Conservation (phyloP, 37 sponge, comb jelly and placozoan species). For the Haliclona indistincta region DNA sequence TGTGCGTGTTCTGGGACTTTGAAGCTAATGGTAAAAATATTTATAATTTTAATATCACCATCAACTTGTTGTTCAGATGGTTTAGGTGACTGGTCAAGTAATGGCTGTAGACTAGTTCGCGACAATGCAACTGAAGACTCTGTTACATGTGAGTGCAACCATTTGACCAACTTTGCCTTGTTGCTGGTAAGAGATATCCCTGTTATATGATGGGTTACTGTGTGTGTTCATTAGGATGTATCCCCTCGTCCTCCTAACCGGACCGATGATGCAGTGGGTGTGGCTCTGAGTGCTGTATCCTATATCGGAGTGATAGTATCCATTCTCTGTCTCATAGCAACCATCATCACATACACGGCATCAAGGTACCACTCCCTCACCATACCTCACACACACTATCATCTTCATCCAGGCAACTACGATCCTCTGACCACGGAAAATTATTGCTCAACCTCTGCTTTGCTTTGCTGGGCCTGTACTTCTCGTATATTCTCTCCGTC, state of each 20-base stretch:
- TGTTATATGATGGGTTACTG: too few species aligned
- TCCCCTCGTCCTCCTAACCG: not conserved
- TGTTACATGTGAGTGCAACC: not conserved
- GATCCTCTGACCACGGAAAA: constrained; percentile 14
- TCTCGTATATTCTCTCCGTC: not conserved
- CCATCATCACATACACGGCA: constrained; percentile 19
- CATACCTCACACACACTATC: too few species aligned
- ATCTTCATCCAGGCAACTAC: constrained; percentile 3
- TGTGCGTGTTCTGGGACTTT: too few species aligned
- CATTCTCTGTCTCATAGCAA: not conserved
- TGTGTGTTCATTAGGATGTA: constrained; percentile 1
- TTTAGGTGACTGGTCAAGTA: not conserved
- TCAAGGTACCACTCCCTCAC: too few species aligned
- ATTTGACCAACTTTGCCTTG: constrained; percentile 12
- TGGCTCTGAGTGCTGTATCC: constrained; percentile 1
- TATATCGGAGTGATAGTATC: constrained; percentile 7
- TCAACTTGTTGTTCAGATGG: too few species aligned
- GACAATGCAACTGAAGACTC: not conserved
- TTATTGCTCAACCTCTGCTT: constrained; percentile 11
- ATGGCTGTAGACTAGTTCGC: not conserved
- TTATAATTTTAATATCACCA: too few species aligned
- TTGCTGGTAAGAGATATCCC: constrained; percentile 2
- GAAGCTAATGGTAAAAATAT: too few species aligned
- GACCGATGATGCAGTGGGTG: not conserved
- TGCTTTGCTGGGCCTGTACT: constrained; percentile 10